These are phyloP conservation scores for Latrodectus elegans DNA, from an alignment of 2,888 invertebrate species.

Conservation along the genomic window DNA sequence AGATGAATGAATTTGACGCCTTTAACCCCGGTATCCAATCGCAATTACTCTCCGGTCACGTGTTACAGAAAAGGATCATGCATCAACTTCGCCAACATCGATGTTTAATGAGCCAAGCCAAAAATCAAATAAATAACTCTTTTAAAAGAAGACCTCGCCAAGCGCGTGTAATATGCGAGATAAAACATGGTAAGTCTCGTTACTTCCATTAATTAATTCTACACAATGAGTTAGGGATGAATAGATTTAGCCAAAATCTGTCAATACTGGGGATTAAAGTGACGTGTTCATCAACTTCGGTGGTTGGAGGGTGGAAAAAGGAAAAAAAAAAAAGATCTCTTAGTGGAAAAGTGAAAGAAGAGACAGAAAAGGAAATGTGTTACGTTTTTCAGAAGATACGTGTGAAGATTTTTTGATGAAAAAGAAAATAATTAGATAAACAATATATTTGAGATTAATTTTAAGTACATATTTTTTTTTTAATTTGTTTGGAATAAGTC, in stretches of 20 bases:
- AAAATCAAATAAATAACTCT: slow-evolving; percentile 47
- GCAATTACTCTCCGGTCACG: slow-evolving; percentile 23
- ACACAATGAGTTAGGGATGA: slow-evolving; percentile 38
- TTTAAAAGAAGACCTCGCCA: slow-evolving; percentile 33
- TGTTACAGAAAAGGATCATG: slow-evolving; percentile 12
- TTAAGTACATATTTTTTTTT: too few relatives aligned
- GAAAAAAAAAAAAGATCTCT: neutral
- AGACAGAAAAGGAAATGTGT: too few relatives aligned
- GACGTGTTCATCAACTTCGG: slow-evolving; percentile 31
- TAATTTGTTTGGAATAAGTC: too few relatives aligned
- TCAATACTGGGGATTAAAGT: slow-evolving; percentile 43
- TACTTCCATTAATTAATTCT: slow-evolving; percentile 60
- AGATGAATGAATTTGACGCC: neutral
- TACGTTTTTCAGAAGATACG: too few relatives aligned
- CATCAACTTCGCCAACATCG: slow-evolving; percentile 25
- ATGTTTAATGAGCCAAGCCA: slow-evolving; percentile 39
- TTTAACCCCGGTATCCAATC: neutral
- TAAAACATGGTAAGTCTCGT: slow-evolving; percentile 49
- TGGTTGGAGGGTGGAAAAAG: neutral
- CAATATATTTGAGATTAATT: too few relatives aligned
- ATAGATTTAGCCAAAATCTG: slow-evolving; percentile 10
- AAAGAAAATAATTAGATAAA: too few relatives aligned
- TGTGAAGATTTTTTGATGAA: too few relatives aligned
- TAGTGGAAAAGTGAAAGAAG: too few relatives aligned
- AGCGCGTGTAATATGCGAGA: slow-evolving; percentile 39